Evolutionary conservation across 2,113 vertebrate genomes (phyloP).

Genomic region (Lota lota): DNA sequence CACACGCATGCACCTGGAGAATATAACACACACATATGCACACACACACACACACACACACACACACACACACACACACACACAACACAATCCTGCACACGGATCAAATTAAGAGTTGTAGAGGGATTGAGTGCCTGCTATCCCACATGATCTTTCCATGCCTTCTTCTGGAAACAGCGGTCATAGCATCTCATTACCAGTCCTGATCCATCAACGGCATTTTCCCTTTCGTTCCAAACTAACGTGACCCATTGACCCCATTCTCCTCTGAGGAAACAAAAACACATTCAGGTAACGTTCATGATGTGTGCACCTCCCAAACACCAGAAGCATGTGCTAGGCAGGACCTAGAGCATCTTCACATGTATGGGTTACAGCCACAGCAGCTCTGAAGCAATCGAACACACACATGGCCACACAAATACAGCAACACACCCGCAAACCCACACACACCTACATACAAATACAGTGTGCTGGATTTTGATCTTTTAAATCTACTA

Average conservation of each 20-base stretch:
- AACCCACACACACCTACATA: not conserved
- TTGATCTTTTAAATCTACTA: not conserved
- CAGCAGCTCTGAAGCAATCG: not conserved
- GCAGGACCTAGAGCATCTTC: no score
- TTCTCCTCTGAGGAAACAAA: not conserved
- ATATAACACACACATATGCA: no score
- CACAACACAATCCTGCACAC: not conserved
- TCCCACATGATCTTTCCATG: constrained; percentile 28
- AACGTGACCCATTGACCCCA: constrained; percentile 40
- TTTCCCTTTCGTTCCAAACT: constrained; percentile 49
- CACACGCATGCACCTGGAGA: no score
- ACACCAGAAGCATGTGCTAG: not conserved
- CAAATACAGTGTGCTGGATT: not conserved
- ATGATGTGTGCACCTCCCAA: not conserved
- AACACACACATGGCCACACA: not conserved
- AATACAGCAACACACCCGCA: not conserved
- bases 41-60: not conserved
- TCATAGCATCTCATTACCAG: constrained; percentile 43
- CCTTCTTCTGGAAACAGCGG: constrained; percentile 32
- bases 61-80: not conserved
- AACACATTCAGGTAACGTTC: not conserved
- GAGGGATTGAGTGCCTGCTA: constrained; percentile 17
- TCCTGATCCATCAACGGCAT: constrained; percentile 51
- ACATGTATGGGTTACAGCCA: not conserved
- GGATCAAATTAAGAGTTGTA: not conserved